Conservation (phyloP, 2,797 vertebrate species). For the Halcyon leucocephala region DNA sequence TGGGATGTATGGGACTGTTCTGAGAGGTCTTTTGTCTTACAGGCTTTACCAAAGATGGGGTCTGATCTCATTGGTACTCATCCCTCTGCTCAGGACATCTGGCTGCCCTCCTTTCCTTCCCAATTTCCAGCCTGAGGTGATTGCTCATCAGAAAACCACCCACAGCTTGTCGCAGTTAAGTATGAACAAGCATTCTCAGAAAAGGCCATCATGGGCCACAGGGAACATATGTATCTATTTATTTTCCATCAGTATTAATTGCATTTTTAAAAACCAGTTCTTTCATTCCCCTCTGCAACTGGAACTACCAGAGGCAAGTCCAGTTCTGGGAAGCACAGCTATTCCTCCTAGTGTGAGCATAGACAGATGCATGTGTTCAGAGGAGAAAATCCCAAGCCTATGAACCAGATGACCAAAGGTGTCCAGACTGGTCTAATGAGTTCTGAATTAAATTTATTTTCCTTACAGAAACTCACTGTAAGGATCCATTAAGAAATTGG, state of each 20-base stretch:
- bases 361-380: background rate
- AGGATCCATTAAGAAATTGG: background rate
- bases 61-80: background rate
- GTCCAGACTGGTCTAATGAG: background rate
- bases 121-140: background rate
- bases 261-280: background rate
- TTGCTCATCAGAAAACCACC: constrained; percentile 21
- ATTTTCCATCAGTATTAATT: constrained; percentile 17
- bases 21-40: background rate
- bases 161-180: background rate
- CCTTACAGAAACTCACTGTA: background rate
- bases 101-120: background rate
- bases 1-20: background rate
- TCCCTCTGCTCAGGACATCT: background rate
- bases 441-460: background rate
- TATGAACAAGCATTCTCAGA: constrained; percentile 20
- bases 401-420: background rate
- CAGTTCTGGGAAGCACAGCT: background rate
- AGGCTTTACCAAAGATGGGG: background rate
- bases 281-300: background rate
- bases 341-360: background rate
- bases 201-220: background rate
- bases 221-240: constrained; percentile 10
- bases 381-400: background rate
- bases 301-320: background rate